Evolutionary conservation across 2,888 invertebrate species (phyloP).

Genomic region (Nephrotoma guestfalica): DNA sequence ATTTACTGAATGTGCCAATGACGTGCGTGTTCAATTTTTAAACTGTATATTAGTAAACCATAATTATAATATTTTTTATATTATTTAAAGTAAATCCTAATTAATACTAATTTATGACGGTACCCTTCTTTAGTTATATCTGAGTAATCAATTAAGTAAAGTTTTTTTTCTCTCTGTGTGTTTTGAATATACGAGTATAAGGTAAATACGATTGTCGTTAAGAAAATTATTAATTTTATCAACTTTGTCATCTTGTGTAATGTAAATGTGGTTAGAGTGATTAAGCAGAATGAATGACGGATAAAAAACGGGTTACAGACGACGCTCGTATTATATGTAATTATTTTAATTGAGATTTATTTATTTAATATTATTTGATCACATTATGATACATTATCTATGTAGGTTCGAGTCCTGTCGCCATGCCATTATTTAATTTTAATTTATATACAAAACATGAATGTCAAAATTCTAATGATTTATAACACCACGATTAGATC

Average conservation of each 20-base stretch:
- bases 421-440: neutral
- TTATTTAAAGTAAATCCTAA: neutral
- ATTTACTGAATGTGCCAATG: neutral
- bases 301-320: neutral
- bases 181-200: neutral
- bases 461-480: neutral
- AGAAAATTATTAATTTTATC: neutral
- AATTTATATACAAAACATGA: neutral
- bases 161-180: neutral
- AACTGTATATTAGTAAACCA: neutral
- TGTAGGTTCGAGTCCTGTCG: neutral
- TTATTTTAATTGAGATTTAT: neutral
- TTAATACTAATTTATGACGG: neutral
- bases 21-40: neutral
- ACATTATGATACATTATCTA: neutral
- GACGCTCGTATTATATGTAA: neutral
- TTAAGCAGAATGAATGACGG: neutral
- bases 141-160: neutral
- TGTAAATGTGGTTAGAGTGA: neutral
- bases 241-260: neutral
- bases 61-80: neutral
- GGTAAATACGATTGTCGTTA: neutral
- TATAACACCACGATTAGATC: neutral
- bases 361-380: neutral
- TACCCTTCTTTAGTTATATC: neutral